These are phyloP conservation scores for Coleophora flavipennella DNA, from an alignment of 2,888 invertebrate species.

Conservation along the genomic window DNA sequence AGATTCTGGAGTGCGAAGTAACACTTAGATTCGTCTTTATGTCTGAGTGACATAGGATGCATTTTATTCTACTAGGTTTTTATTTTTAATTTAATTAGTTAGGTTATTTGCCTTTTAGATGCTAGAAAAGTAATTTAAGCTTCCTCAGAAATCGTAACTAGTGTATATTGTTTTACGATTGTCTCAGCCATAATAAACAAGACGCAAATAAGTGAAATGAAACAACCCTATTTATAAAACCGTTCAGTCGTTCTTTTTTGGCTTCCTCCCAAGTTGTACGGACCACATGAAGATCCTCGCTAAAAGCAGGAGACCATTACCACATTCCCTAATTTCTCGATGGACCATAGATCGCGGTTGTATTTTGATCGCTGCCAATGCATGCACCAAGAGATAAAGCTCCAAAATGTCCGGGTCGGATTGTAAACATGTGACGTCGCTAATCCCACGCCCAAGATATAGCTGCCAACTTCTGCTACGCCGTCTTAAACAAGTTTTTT, in stretches of 20 bases:
- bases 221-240: too few relatives aligned
- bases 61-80: too few relatives aligned
- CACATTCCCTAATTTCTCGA: constrained; percentile 27
- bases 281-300: constrained; percentile 24
- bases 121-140: too few relatives aligned
- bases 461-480: constrained; percentile 60
- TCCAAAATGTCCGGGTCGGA: constrained; percentile 21
- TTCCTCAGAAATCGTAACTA: too few relatives aligned
- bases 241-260: constrained; percentile 32
- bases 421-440: constrained; percentile 38
- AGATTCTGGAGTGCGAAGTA: too few relatives aligned
- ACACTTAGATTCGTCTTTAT: too few relatives aligned
- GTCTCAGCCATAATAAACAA: too few relatives aligned
- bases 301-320: constrained; percentile 30
- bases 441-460: constrained; percentile 35
- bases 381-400: constrained; percentile 23
- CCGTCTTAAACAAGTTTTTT: constrained; percentile 15
- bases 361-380: constrained; percentile 24
- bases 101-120: too few relatives aligned
- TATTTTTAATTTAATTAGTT: too few relatives aligned
- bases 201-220: too few relatives aligned
- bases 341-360: constrained; percentile 11
- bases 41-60: too few relatives aligned
- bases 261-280: constrained; percentile 39
- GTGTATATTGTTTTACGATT: too few relatives aligned